phyloP scores from a whole-genome alignment of 2,888 invertebrate genomes.

The Megamerina dolium region DNA sequence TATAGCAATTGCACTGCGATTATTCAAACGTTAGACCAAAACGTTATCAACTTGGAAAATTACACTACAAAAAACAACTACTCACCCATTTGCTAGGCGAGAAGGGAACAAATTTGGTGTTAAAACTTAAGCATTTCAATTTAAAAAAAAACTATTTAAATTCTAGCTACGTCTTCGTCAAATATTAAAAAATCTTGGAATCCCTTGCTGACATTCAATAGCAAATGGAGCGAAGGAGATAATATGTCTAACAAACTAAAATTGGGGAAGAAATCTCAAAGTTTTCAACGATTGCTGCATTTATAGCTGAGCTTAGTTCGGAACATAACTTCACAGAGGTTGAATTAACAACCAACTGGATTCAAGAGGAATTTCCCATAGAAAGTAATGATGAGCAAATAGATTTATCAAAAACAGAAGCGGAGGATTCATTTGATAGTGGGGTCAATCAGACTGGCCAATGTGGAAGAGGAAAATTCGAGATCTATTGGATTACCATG shows the following conservation, averaged over 20 bases:
- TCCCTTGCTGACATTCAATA: slow-evolving; percentile 5
- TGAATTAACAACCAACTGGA: slow-evolving; percentile 4
- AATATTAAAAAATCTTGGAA: slow-evolving; percentile 6
- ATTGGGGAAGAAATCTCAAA: slow-evolving; percentile 2
- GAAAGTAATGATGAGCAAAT: slow-evolving; percentile 5
- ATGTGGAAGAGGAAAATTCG: too few relatives aligned
- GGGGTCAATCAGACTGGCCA: too few relatives aligned
- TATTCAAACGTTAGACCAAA: slow-evolving; percentile 6
- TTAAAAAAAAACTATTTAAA: slow-evolving; percentile 1
- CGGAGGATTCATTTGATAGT: slow-evolving; percentile 6
- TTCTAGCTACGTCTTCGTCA: slow-evolving; percentile 2
- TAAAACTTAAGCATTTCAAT: slow-evolving; percentile 8
- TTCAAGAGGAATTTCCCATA: slow-evolving; percentile 7
- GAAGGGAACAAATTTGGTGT: slow-evolving; percentile 10
- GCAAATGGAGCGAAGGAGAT: slow-evolving; percentile 9
- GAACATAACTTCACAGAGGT: slow-evolving; percentile 2
- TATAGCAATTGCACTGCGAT: slow-evolving; percentile 10
- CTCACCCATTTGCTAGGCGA: slow-evolving; percentile 9
- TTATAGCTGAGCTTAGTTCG: slow-evolving; percentile 6
- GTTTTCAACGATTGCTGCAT: slow-evolving; percentile 5
- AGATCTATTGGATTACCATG: too few relatives aligned
- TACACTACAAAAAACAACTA: slow-evolving; percentile 5
- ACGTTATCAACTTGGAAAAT: slow-evolving; percentile 1
- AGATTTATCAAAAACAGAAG: slow-evolving; percentile 6
- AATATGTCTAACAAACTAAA: slow-evolving; percentile 4